These are phyloP conservation scores for Felis catus DNA, from an alignment of 2,113 vertebrate genomes.

Conservation along the genomic window F.catus_Fca126_mat1.0 CM031415.1:76261501-76262000, in stretches of 20 bases:
- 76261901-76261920: constrained; percentile 40
- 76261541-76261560: constrained; percentile 67
- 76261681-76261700: constrained; percentile 26
- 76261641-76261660: constrained; percentile 75
- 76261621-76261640: constrained; percentile 61
- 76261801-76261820: not conserved
- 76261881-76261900: constrained; percentile 48
- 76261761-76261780: not conserved
- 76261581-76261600: constrained; percentile 89
- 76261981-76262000: constrained; percentile 75
- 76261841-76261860: not conserved
- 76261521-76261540: constrained; percentile 61
- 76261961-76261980: constrained; percentile 71
- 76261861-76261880: not conserved
- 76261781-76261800: not conserved
- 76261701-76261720: not conserved
- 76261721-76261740: constrained; percentile 20
- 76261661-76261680: constrained; percentile 35
- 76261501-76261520: constrained; percentile 85
- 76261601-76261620: constrained; percentile 83
- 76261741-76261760: constrained; percentile 24
- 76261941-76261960: constrained; percentile 66
- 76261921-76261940: constrained; percentile 51
- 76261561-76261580: constrained; percentile 83
- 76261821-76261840: not conserved